These are phyloP conservation scores for Rhyacichthys aspro DNA, from an alignment of 2,797 vertebrate species.

Conservation along the genomic window DNA sequence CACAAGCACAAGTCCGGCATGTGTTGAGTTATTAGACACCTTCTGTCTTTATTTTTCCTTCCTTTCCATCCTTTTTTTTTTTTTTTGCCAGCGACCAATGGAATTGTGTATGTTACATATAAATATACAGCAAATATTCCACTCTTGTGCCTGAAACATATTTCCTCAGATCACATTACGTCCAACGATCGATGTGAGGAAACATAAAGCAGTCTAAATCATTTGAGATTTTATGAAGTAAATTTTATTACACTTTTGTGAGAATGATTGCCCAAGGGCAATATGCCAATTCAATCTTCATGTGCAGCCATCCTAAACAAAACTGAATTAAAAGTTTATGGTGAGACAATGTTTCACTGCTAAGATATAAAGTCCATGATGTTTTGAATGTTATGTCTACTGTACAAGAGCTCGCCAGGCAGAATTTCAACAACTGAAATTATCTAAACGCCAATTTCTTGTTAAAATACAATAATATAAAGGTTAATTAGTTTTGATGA, in stretches of 20 bases:
- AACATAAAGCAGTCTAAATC: constrained; percentile 23
- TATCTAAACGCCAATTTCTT: not conserved
- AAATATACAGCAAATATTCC: not conserved
- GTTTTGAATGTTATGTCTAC: constrained; percentile 6
- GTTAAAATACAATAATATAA: no score
- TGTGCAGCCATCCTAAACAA: constrained; percentile 48
- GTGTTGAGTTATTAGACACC: no score
- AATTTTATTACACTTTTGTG: constrained; percentile 34
- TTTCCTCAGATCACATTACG: constrained; percentile 12
- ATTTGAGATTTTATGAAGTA: constrained; percentile 40
- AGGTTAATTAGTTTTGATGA: no score
- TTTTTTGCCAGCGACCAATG: no score
- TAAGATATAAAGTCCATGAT: constrained; percentile 19
- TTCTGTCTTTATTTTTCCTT: not conserved
- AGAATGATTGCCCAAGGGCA: constrained; percentile 41
- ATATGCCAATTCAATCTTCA: constrained; percentile 48
- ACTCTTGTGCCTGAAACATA: constrained; percentile 4
- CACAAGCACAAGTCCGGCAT: not conserved
- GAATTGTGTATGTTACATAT: not conserved
- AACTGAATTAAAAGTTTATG: constrained; percentile 41
- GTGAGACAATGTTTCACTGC: constrained; percentile 28
- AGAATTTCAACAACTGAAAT: not conserved
- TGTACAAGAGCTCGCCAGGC: not conserved
- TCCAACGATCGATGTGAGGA: constrained; percentile 16
- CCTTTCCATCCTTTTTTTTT: no score